Evolutionary conservation across 1,140 invertebrate species (phyloP), one percentile per base, ranked within the genome.

Genomic region (Drosophila bocki): DNA sequence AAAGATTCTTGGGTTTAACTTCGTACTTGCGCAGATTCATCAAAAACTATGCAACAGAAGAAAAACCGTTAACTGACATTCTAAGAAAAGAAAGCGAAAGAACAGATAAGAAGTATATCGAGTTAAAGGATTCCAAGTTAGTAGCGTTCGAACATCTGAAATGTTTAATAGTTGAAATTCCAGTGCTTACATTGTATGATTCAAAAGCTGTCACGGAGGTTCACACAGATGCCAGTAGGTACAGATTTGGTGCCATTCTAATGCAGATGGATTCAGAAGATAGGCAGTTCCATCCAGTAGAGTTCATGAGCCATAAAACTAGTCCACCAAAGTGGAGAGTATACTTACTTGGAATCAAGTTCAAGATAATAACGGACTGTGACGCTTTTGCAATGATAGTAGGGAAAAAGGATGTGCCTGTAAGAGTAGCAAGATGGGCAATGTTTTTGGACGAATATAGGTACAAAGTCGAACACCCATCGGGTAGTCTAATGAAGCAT

Each of bases 281-380:
- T 12, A 22, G 44, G 22, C 44, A 6, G 9, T 47, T 47, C 5
- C 19, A 19, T 19, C 42, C 42, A 45, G 17, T 45, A 17, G n/a
- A 45, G 17, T 45, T 45, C 19, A 45, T 45, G 17, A 45, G 42
- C 11, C 12, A 11, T 22, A 47, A 47, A 47, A 47, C 44, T 42
- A 17, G 41, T n/a, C 41, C 41, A 47, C 44, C 12, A 15, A 42
- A 42, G 13, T 42, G 41, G 41, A 42, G 41, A 42, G 41, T 42
- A 42, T 42, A 45, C 17, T 19, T 45, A 19, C 17, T 45, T 3
- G 44, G 42, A 4, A 44, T 44, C 9, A 8, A 44, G 9, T 44
- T 45, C n/a, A 45, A 45, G 19, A 45, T 45, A 47, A 8, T 47
- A 47, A 47, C 19, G 12, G 45, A 47, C 45, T 47, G 45, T 47